phyloP scores from a whole-genome alignment of 2,797 vertebrate species.

The Molothrus aeneus region DNA sequence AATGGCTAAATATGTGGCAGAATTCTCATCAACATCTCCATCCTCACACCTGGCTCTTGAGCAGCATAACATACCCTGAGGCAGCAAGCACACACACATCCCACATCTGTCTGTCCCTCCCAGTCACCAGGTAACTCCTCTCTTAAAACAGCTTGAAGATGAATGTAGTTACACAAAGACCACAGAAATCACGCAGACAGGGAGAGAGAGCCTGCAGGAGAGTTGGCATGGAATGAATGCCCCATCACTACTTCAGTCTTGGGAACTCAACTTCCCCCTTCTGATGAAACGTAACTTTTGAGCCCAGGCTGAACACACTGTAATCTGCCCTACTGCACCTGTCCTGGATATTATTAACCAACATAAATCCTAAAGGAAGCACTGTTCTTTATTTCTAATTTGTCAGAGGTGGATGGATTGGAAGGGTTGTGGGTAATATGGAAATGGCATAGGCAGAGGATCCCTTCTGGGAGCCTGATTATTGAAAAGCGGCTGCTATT shows the following conservation, averaged over 20 bases:
- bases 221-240: not conserved
- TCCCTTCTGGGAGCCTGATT: conserved; percentile 39
- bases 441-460: conserved; percentile 20
- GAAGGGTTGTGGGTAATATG: not conserved
- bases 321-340: not conserved
- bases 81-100: not conserved
- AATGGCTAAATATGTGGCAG: not conserved
- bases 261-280: not conserved
- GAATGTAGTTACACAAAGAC: not conserved
- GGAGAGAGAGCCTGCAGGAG: not conserved
- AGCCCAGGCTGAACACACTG: not conserved
- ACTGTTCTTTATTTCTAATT: not conserved
- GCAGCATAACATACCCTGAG: fast-evolving
- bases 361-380: conserved; percentile 9
- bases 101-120: not conserved
- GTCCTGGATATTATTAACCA: not conserved
- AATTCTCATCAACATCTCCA: not conserved
- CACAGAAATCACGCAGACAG: not conserved
- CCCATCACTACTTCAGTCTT: not conserved
- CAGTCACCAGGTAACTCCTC: not conserved
- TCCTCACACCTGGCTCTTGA: not conserved
- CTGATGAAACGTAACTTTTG: not conserved
- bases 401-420: not conserved
- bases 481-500: conserved; percentile 65
- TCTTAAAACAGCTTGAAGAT: not conserved